These are phyloP conservation scores for Drosophila flavopinicola DNA, from an alignment of 2,888 invertebrate genomes.

Conservation along the genomic window DNA sequence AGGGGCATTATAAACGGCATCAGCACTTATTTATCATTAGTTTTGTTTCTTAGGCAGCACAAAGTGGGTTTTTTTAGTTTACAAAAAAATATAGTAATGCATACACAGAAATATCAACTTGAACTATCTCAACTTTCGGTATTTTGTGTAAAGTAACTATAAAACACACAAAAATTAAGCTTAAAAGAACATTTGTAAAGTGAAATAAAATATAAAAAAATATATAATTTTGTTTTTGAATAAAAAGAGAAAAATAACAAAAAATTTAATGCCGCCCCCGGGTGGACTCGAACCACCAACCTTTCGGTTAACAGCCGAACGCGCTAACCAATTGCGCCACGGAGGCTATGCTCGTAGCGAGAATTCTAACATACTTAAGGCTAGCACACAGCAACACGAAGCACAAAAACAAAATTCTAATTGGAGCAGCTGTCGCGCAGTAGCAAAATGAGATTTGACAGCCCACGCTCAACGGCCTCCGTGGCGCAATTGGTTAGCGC, in stretches of 20 bases:
- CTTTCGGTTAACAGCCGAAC: conserved; percentile 99
- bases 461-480: conserved; percentile 81
- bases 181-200: too few species aligned
- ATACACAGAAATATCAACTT: conserved; percentile 7
- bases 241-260: background rate
- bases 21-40: conserved; percentile 16
- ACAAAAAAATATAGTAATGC: background rate
- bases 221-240: too few species aligned
- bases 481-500: conserved; percentile 99
- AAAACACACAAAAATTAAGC: background rate
- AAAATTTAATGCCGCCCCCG: conserved; percentile 88
- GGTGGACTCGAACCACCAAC: conserved; percentile 99
- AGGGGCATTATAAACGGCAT: conserved; percentile 14
- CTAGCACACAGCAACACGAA: background rate
- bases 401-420: background rate
- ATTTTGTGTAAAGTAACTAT: background rate
- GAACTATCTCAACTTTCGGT: background rate
- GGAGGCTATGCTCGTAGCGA: conserved; percentile 81
- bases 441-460: conserved; percentile 9
- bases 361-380: conserved; percentile 3
- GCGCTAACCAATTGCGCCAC: conserved; percentile 99
- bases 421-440: background rate
- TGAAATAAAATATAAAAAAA: background rate
- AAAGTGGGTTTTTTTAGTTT: background rate
- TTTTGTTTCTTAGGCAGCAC: background rate